A percentile compares a stretch with the other conserved stretches of the same genome.
Evolutionary conservation across 2,888 invertebrate genomes (phyloP).

Genomic region (Stenodera caucasica): DNA sequence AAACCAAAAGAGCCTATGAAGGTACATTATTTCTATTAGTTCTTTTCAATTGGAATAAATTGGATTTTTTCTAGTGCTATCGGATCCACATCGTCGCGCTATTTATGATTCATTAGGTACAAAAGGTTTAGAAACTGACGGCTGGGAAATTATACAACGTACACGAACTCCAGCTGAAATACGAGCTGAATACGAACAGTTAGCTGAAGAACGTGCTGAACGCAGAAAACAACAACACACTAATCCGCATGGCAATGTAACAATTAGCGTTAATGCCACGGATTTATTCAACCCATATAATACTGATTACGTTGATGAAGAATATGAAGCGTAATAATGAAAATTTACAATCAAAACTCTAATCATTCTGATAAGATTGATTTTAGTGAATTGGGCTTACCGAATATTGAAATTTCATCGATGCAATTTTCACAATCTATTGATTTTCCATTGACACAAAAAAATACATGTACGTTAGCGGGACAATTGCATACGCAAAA

Average conservation of each 20-base stretch:
- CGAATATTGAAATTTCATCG: slow-evolving; percentile 85
- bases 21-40: slow-evolving; percentile 61
- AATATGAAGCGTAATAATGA: slow-evolving; percentile 46
- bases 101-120: slow-evolving; percentile 93
- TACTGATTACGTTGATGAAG: slow-evolving; percentile 63
- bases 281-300: slow-evolving; percentile 87
- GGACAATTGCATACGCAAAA: slow-evolving; percentile 85
- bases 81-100: slow-evolving; percentile 89
- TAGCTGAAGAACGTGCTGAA: slow-evolving; percentile 84
- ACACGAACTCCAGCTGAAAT: slow-evolving; percentile 95
- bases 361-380: background rate
- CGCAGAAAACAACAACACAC: slow-evolving; percentile 84
- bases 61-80: slow-evolving; percentile 66
- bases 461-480: slow-evolving; percentile 81
- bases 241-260: slow-evolving; percentile 87
- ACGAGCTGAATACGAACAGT: slow-evolving; percentile 91
- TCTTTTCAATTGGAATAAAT: background rate
- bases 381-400: slow-evolving; percentile 55
- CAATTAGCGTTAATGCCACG: slow-evolving; percentile 88
- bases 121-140: slow-evolving; percentile 89
- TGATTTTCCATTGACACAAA: slow-evolving; percentile 85
- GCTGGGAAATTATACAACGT: slow-evolving; percentile 92
- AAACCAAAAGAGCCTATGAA: slow-evolving; percentile 93
- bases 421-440: slow-evolving; percentile 93
- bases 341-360: background rate